Base-by-base conservation (phyloP, 2,113 vertebrate species). In the Vimba vimba region DNA sequence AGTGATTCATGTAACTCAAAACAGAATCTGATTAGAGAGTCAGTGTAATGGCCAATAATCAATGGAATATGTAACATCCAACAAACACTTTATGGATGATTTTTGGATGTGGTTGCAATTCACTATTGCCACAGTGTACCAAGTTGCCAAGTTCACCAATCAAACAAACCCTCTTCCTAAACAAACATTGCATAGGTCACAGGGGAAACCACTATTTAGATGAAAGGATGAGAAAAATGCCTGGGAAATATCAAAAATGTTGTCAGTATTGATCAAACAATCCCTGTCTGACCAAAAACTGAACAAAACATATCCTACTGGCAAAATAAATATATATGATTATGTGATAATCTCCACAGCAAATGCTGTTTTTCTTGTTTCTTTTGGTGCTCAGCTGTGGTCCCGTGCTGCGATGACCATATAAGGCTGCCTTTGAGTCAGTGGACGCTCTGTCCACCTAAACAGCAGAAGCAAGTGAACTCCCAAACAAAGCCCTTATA, bases 401-500 rank as follows among this genome's bases (percentile, higher is more conserved):
- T 93, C 92, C 91, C 90, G 86, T 94, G 94, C 92, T 92, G 91
- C 8, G 85, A 93, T 95, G 94, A 94, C 98, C 98, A 97, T 98
- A 98, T 97, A 98, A 94, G 98, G 98, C 73, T 92, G 94, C 93
- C 95, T 97, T 96, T 95, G 95, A 92, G 93, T 95, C 93, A 91
- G 96, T 94, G 89, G 92, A 88, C 87, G 91, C 95, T 94, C 91
- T 91, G 68, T 88, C 88, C 91, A 94, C 90, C 93, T 94, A 96
- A 96, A 97, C 96, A 97, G 95, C 95, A 92, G 95, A 83, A 93
- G 95, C 96, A 94, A 97, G 95, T 94, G 95, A 93, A 96, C 92
- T 94, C 93, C 97, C 96, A 97, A 97, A 97, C 97, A 97, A 97
- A 96, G 95, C 94, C 98, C 98, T 97, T 99, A 96, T 99, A 99